These are phyloP conservation scores for Drosophila tropicalis DNA, from an alignment of 1,140 invertebrate genomes.

Conservation along the genomic window DNA sequence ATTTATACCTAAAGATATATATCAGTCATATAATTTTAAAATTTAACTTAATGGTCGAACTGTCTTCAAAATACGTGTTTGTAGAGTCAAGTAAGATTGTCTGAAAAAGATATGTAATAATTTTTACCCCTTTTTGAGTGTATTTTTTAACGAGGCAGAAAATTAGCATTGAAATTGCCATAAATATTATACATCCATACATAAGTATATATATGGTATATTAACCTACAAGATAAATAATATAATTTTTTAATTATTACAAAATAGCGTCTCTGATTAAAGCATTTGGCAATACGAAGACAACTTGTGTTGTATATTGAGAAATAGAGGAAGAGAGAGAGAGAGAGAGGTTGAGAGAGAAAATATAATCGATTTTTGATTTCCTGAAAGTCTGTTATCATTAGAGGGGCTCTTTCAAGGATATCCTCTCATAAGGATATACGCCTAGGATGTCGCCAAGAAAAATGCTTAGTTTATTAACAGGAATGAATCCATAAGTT, in stretches of 20 bases:
- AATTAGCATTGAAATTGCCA: background rate
- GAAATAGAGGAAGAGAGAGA: too few species aligned
- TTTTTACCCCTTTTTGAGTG: background rate
- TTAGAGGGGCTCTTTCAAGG: background rate
- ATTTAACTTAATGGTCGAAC: too few species aligned
- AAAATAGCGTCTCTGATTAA: background rate
- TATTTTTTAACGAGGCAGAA: constrained; percentile 1
- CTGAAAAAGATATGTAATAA: too few species aligned
- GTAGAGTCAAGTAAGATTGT: too few species aligned
- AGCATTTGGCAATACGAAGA: background rate
- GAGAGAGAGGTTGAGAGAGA: too few species aligned
- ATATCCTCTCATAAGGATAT: background rate
- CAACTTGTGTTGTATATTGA: background rate
- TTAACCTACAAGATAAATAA: too few species aligned
- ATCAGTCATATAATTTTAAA: too few species aligned
- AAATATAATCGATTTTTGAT: background rate
- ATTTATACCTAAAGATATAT: too few species aligned
- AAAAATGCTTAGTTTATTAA: constrained; percentile 5
- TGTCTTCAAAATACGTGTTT: too few species aligned
- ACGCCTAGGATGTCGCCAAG: background rate
- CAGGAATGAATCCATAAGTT: constrained; percentile 5
- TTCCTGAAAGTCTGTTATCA: background rate
- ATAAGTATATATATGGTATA: too few species aligned
- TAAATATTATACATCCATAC: background rate
- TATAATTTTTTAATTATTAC: background rate